Evolutionary conservation across 2,113 vertebrate species (phyloP), one percentile per base, ranked within the genome.

Genomic region (Raja brachyura): DNA sequence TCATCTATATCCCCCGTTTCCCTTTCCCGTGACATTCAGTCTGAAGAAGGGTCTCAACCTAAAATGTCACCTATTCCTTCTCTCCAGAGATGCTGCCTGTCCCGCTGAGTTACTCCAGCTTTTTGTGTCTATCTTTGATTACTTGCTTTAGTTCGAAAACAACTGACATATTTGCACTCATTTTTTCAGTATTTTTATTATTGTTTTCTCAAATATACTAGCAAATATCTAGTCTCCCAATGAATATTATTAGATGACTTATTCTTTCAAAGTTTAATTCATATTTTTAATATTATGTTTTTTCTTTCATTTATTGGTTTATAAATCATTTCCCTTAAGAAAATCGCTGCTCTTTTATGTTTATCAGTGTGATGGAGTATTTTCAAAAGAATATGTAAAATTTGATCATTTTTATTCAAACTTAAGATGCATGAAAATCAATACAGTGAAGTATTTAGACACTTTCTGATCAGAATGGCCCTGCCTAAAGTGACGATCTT

Each of bases 351-450:
- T 66, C 13, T 66, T 66, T 14, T 66, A 10, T 66, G 63, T 66
- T 66, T 66, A 8, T 66, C 13, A 10, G 63, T 8, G 79, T 3
- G 78, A 25, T 81, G 78, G 7, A 83, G 48, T 83, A 48, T 56
- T 83, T 83, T 22, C 22, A 83, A 83, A 83, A 83, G 48, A 83
- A 86, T 25, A 13, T 1, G 0, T 56, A 86, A 86, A n/a, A 86
- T 61, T 59, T 86, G 56, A 86, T 59, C 61, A 86, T 86, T 86
- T 86, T 86, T 56, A 86, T 86, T 61, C 81, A 86, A 48, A 48
- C 39, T 48, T 48, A 48, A 48, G 59, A n/a, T 5, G 61, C 56
- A 86, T 20, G n/a, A 86, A 13, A 86, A 59, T 86, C 56, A 54
- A 61, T 56, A 59, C 59, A 11, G 13, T 61, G 28, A 10, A 86